These are phyloP conservation scores for Pedionomus torquatus DNA, from an alignment of 2,113 vertebrate genomes.

Conservation along the genomic window DNA sequence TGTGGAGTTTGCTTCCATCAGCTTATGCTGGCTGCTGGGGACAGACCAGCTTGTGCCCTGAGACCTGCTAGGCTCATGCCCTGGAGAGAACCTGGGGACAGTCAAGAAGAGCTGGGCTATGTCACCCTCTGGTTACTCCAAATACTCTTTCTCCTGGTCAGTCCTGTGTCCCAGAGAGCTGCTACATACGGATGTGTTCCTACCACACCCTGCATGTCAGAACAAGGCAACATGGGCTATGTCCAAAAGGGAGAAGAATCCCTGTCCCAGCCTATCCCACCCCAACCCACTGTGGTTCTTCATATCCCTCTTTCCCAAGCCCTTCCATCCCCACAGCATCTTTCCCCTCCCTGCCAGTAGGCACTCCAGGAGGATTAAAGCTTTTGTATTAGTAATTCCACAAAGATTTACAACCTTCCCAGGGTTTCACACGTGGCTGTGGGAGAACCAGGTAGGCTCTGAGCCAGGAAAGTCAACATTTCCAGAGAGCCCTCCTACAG, in stretches of 20 bases:
- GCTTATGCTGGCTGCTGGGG: not conserved
- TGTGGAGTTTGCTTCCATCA: not conserved
- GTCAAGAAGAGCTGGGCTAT: not conserved
- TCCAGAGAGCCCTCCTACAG: not conserved
- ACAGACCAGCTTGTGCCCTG: fast-evolving
- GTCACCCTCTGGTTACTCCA: not conserved
- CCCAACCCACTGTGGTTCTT: not conserved
- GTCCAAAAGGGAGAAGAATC: not conserved
- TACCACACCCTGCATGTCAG: not conserved
- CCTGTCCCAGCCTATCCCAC: too few relatives aligned
- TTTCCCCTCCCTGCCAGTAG: not conserved
- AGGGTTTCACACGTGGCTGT: not conserved
- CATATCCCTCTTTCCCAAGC: not conserved
- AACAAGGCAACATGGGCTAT: not conserved
- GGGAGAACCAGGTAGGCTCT: not conserved
- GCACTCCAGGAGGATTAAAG: not conserved
- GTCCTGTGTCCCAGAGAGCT: not conserved
- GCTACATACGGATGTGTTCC: not conserved
- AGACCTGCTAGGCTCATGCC: not conserved
- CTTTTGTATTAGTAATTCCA: not conserved
- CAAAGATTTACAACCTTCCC: not conserved
- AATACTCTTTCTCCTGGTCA: not conserved
- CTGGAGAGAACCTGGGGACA: not conserved
- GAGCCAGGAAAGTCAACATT: not conserved
- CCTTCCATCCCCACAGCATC: not conserved